Evolutionary conservation across 2,797 vertebrate genomes (phyloP), one percentile per base, ranked within the genome.

Genomic region (Gymnopithys bicolor): DNA sequence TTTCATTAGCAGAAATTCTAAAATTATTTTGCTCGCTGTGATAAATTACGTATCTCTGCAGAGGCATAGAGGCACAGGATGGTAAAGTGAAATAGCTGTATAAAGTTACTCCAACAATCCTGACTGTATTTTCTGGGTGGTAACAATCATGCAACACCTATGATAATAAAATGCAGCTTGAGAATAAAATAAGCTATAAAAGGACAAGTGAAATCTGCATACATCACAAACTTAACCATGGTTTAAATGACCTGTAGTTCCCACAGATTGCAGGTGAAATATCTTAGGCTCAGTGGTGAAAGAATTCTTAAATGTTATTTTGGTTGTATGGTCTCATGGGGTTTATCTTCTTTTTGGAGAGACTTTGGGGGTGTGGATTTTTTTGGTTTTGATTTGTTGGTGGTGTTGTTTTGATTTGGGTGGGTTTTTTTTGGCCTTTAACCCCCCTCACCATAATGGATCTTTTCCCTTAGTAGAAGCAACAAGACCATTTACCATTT

Each of bases 1-100:
- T 79, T 92, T 87, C 37, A 62, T 80, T 53, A 60, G n/a, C 13
- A 85, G 41, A 21, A 84, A 49, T 64, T 77, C 64, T 56, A 64
- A 75, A 95, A 89, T 35, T 70, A 46, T 24, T 80, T 80, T 74
- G 17, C 7, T 32, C 5, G 11, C 11, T 35, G n/a, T 68, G 60
- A 60, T n/a, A 80, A 43, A 64, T 56, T 22, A 35, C 8, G 8
- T 30, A 9, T 51, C 63, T 69, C 48, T 87, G 24, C 27, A 83
- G 84, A 83, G 24, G 19, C 48, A 55, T 3, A 3, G 39, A 76
- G 25, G 28, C 43, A 55, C 22, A 27, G 30, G 24, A 55, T 13
- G 15, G 30, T 59, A 33, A n/a, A 67, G 32, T 37, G 33, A 41
- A 91, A 71, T 32, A 83, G 32, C 21, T 79, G 37, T 21, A 46